Conservation (phyloP, 2,113 vertebrate genomes). For the Acinonyx jubatus region DNA sequence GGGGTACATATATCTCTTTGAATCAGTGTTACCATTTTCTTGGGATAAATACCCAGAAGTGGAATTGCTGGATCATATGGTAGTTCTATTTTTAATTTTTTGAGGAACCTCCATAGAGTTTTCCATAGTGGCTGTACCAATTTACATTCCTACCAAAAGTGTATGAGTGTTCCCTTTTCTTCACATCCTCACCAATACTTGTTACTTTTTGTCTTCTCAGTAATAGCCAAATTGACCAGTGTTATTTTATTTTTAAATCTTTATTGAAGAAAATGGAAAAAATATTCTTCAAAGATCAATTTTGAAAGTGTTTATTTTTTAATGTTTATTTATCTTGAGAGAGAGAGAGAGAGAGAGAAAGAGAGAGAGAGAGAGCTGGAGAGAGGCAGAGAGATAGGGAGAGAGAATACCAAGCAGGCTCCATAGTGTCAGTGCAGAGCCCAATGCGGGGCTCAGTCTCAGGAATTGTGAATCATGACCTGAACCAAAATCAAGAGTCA, state of each 20-base stretch:
- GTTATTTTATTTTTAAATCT: not conserved
- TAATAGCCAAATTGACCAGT: not conserved
- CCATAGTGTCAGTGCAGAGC: too few species aligned
- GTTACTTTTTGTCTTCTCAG: not conserved
- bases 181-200: not conserved
- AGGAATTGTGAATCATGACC: too few species aligned
- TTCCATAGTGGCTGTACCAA: not conserved
- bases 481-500: too few species aligned
- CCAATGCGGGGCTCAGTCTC: too few species aligned
- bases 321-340: too few species aligned
- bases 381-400: too few species aligned
- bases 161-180: not conserved
- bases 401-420: too few species aligned
- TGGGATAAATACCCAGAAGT: not conserved
- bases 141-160: not conserved
- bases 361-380: too few species aligned
- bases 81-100: not conserved
- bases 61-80: not conserved
- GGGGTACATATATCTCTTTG: not conserved
- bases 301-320: conserved; percentile 19
- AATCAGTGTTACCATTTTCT: not conserved
- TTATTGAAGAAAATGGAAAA: conserved; percentile 45
- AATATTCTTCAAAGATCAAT: conserved; percentile 23
- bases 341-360: too few species aligned
- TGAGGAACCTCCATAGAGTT: not conserved